Percentiles rank a stretch among this genome's conserved stretches.
Evolutionary conservation across 1,140 invertebrate species (phyloP).

Genomic region (Leptoteleia sp.): DNA sequence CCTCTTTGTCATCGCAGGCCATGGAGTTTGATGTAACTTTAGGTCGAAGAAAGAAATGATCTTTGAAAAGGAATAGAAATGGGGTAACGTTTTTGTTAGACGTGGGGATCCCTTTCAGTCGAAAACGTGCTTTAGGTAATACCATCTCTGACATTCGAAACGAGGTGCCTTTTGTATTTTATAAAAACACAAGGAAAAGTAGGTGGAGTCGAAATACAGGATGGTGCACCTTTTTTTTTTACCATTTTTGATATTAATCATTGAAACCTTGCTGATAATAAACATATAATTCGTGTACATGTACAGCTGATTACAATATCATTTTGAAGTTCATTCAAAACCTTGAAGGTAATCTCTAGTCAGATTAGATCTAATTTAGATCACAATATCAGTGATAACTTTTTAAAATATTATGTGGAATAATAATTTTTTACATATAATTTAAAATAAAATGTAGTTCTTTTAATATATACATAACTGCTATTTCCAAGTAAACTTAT

Average conservation of each 20-base stretch:
- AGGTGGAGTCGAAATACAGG: slow-evolving; percentile 14
- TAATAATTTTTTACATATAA: no score
- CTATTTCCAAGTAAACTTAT: no score
- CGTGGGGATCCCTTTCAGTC: slow-evolving; percentile 44
- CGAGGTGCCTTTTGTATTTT: slow-evolving; percentile 5
- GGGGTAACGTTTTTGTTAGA: slow-evolving; percentile 42
- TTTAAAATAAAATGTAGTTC: no score
- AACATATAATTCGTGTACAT: not conserved
- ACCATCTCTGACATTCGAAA: slow-evolving; percentile 23
- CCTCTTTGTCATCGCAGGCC: slow-evolving; percentile 33
- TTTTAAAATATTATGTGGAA: not conserved
- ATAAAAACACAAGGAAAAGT: slow-evolving; percentile 32
- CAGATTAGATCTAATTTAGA: slow-evolving; percentile 33
- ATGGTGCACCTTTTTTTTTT: slow-evolving; percentile 16
- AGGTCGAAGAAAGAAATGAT: slow-evolving; percentile 42
- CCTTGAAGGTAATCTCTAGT: slow-evolving; percentile 17
- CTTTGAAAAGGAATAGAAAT: slow-evolving; percentile 54
- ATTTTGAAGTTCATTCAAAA: slow-evolving; percentile 22
- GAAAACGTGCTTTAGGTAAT: slow-evolving; percentile 37
- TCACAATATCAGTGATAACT: slow-evolving; percentile 13
- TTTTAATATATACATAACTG: no score
- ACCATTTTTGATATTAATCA: slow-evolving; percentile 10
- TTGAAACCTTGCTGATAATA: slow-evolving; percentile 6
- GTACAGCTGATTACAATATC: slow-evolving; percentile 12
- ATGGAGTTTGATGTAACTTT: slow-evolving; percentile 40